Evolutionary conservation across 2,888 invertebrate species (phyloP), one percentile per base, ranked within the genome.

Genomic region (Leucophenga montana): DNA sequence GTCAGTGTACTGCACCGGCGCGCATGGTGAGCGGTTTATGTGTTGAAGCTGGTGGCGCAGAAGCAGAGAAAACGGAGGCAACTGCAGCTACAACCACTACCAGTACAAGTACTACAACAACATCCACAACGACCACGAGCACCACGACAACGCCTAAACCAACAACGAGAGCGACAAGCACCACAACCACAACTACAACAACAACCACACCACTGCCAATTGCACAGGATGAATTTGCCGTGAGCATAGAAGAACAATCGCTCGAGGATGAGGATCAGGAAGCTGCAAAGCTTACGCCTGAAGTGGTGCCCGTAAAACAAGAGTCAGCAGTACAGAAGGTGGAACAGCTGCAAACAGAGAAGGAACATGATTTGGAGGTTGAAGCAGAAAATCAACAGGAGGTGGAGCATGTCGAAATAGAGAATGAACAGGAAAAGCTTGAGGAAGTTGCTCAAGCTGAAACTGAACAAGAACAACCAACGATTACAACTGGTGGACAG

Each of bases 1-100:
- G 97, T 84, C 93, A 94, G 73, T 97, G 97, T 86, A 93, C 93
- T 78, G 88, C 92, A 11, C 92, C 92, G 53, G 91, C 91, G 77
- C 90, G 91, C 72, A 93, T 93, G 89, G 89, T 90, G 27, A 92
- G 92, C 16, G 93, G 93, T 75, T 91, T 91, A 74, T 94, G 94
- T 89, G 87, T 93, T 68, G 81, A 82, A n/a, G 80, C 71, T 3
- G 54, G n/a, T 22, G 73, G 73, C 11, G 31, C 31, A 13, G 69
- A 62, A 9, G 62, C 71, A 2, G 77, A 59, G 16, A 59, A 59
- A 31, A 27, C 33, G 6, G 59, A 59, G 8, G 16, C 27, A 8
- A 57, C 61, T 11, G 69, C 74, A 31, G 61, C 72, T 13, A 71
- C 67, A 14, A 70, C 54, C 16, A 54, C 68, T 3, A 48, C 73